Evolutionary conservation across 1,140 invertebrate species (phyloP), one percentile per base, ranked within the genome.

Genomic region (Bilobella aurantiaca): DNA sequence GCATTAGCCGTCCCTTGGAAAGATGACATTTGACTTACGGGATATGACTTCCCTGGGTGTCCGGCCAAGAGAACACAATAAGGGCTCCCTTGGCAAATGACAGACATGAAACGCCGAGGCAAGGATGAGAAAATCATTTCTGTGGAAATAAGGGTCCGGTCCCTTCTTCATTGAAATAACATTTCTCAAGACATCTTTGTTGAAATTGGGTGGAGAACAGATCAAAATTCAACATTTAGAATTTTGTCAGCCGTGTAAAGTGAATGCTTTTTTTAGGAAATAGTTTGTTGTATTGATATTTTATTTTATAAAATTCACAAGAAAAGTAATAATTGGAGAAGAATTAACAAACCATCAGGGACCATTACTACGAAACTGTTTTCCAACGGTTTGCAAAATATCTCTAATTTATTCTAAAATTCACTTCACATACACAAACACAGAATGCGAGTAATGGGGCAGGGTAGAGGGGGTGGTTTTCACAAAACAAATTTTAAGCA

Each of bases 161-260:
- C n/a, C 37, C 8, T 42, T 42, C n/a, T n/a, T 42, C 37, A 42
- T 42, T 8, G 37, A 42, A 42, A 42, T n/a, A 42, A n/a, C 37
- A 42, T 42, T n/a, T 42, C n/a, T n/a, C 37, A 42, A 42, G 37
- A 53, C 49, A 53, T 53, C 49, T 53, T 23, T 53, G 49, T 53
- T 53, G 49, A 53, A 53, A 53, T 18, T 53, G 25, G 49, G 49
- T 14, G 49, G 49, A 53, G 49, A 53, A 8, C 34, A 42, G 34
- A 42, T 42, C 34, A 42, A 42, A 8, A 42, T 42, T 42, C 34
- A 42, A 42, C 34, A 42, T 42, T 42, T 18, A 42, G 18, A 42
- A 18, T 8, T 12, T 42, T n/a, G n/a, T n/a, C n/a, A n/a, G n/a
- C n/a, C n/a, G n/a, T n/a, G n/a, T n/a, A n/a, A n/a, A n/a, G n/a